phyloP scores from a whole-genome alignment of 1,140 invertebrate genomes.

The Ridgeia piscesae region DNA sequence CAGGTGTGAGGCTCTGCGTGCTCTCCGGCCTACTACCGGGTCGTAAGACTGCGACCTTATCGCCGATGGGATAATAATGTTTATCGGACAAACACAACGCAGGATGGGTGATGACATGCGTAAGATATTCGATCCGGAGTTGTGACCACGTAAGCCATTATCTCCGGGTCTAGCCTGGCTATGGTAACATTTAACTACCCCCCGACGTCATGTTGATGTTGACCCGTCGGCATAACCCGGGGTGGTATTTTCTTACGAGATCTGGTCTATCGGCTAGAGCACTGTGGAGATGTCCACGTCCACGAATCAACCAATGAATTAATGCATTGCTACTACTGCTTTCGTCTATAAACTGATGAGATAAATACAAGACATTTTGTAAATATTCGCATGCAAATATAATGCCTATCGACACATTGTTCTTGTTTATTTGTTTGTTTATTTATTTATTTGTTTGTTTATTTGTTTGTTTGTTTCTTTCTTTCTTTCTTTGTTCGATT shows the following conservation, averaged over 20 bases:
- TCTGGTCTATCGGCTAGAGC: not conserved
- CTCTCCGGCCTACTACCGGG: not conserved
- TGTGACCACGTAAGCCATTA: not conserved
- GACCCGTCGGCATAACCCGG: not conserved
- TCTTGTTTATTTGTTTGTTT: no score
- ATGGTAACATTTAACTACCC: not conserved
- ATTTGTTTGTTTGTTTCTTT: no score
- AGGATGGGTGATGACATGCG: not conserved
- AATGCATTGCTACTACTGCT: no score
- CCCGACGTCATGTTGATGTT: not conserved
- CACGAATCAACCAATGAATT: no score
- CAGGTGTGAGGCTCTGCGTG: not conserved
- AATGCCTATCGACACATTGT: no score
- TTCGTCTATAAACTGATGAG: no score
- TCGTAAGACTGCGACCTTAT: not conserved
- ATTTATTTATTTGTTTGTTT: no score
- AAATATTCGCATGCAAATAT: no score
- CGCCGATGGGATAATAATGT: not conserved
- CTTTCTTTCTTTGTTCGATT: no score
- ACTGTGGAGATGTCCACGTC: no score
- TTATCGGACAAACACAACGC: not conserved
- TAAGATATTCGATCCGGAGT: not conserved
- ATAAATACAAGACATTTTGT: no score
- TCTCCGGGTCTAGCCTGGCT: not conserved
- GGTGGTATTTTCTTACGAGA: not conserved